Evolutionary conservation across 2,797 vertebrate species (phyloP), one percentile per base, ranked within the genome.

Genomic region (Microctenopoma lineatum): DNA sequence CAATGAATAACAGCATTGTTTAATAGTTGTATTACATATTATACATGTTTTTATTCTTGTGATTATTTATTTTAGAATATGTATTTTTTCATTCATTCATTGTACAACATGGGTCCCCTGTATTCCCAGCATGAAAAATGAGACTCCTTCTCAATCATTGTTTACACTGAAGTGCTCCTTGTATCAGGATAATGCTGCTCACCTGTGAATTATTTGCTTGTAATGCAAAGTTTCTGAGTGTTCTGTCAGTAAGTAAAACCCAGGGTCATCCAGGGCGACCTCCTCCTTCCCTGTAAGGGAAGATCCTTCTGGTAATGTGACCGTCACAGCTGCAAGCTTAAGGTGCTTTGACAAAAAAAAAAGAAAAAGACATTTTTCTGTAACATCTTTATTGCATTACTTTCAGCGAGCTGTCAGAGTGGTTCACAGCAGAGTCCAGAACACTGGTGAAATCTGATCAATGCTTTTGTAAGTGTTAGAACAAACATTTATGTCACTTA

Each of bases 361-460:
- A n/a, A 18, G 45, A 66, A 67, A 63, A 59, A 59, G 39, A 82
- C 50, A 57, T 74, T 64, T 74, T 62, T 46, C 36, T 47, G 38
- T 64, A 53, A 73, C 38, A 8, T 32, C 5, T 32, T 32, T 7
- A 32, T 39, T 74, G 68, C 16, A 29, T 70, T 41, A 34, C 36
- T 52, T 4, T 8, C 47, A 34, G 52, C 7, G 14, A 5, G 25
- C 12, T 54, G 27, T 32, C 21, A 66, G 59, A 70, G 9, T 38
- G 36, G 36, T 38, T 38, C 36, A 38, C 29, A 6, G 38, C 10
- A 45, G 16, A 41, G 2, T 39, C 36, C 32, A 34, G 32, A 2
- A 32, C 26, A 10, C 8, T 48, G 34, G 7, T 39, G 0, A 44
- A 51, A 59, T 42, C 41, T 50, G n/a, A 50, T 38, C 36, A 11